Evolutionary conservation across 1,140 invertebrate species (phyloP).

Genomic region (Heliconius melpomene): DNA sequence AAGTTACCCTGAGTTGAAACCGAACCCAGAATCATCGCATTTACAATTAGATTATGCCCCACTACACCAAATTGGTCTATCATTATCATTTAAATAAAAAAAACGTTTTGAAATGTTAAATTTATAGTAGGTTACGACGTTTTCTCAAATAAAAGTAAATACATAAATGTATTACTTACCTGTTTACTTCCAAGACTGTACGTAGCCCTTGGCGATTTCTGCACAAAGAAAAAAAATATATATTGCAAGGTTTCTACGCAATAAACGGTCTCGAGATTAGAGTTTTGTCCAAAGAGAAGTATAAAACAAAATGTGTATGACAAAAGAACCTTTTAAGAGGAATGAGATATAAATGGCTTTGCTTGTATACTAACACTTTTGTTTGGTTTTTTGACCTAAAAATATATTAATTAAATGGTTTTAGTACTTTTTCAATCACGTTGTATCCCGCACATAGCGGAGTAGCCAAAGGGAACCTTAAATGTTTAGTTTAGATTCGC

Average conservation of each 20-base stretch:
- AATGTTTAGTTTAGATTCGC: no score
- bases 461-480: no score
- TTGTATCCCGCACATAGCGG: no score
- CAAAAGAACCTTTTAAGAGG: constrained; percentile 6
- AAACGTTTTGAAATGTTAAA: neutral
- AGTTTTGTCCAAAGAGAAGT: constrained; percentile 6
- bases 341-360: neutral
- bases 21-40: no score
- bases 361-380: neutral
- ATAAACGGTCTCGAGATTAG: constrained; percentile 5
- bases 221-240: neutral
- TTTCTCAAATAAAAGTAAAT: neutral
- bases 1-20: no score
- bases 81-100: no score
- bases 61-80: no score
- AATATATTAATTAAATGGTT: no score
- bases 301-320: neutral
- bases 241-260: neutral
- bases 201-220: neutral
- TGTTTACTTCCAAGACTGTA: neutral
- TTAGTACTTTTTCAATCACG: no score
- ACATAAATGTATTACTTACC: neutral
- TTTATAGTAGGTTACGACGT: neutral
- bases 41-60: no score
- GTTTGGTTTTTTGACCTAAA: neutral